A percentile compares a stretch with the other conserved stretches of the same genome.
Evolutionary conservation across 2,888 invertebrate species (phyloP).

Genomic region (Philonicus albiceps): DNA sequence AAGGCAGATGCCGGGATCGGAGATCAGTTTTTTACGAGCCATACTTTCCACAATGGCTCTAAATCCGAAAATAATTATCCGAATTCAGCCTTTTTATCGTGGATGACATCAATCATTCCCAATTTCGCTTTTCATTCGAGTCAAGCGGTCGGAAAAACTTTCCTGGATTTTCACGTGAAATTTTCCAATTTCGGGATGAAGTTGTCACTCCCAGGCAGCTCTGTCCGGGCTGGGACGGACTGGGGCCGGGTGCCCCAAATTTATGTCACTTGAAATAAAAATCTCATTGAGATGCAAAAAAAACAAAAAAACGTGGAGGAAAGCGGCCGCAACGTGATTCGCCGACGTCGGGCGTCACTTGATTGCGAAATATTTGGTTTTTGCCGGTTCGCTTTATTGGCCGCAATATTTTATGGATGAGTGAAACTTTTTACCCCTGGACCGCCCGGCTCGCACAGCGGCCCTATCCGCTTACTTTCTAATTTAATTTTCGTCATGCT

Average conservation of each 20-base stretch:
- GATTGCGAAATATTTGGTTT: constrained; percentile 17
- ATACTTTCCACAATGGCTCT: neutral
- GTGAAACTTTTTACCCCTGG: neutral
- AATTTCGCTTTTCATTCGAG: constrained; percentile 15
- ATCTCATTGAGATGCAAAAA: constrained; percentile 21
- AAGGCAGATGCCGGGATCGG: neutral
- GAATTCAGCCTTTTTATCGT: constrained; percentile 1
- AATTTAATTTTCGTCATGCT: constrained; percentile 24
- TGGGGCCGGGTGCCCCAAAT: neutral
- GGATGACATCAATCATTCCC: constrained; percentile 24
- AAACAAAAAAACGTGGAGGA: no score
- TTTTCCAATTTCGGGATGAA: constrained; percentile 7
- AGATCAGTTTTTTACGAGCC: neutral
- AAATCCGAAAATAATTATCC: constrained; percentile 15
- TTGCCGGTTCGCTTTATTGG: neutral
- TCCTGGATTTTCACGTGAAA: constrained; percentile 7
- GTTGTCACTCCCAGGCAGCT: neutral
- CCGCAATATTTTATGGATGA: constrained; percentile 11
- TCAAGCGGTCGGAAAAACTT: neutral
- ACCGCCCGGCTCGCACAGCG: neutral
- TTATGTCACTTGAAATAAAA: constrained; percentile 14
- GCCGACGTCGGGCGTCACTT: neutral
- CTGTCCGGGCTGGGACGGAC: neutral
- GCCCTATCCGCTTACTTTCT: constrained; percentile 9
- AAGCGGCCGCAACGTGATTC: neutral